Evolutionary conservation across 2,888 invertebrate species (phyloP), one percentile per base, ranked within the genome.

Genomic region (Phlogophora meticulosa): DNA sequence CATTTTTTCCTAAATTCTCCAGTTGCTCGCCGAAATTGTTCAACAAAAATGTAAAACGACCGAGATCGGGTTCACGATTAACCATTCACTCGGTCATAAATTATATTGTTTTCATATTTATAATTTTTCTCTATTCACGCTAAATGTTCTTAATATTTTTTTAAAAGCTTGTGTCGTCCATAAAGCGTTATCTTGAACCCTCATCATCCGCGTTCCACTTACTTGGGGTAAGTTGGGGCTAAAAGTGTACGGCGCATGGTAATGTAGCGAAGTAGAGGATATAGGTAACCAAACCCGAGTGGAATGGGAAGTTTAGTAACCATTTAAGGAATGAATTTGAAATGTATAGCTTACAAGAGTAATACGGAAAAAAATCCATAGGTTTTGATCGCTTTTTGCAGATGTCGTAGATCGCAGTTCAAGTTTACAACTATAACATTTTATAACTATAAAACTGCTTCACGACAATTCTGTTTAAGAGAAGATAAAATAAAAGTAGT

Each of bases 101-200:
- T 77, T 77, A 77, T 72, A 82, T 77, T 82, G 66, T 80, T 81
- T 75, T 78, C 61, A 68, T 82, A 81, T 82, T 75, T 78, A 78
- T 76, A 71, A 68, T 64, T 66, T 65, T 57, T 72, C 69, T 77
- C 67, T 78, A 77, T 72, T 80, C 76, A 72, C 62, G 68, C 64
- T 78, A 78, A 81, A 81, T 78, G 61, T 67, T 78, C 62, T 71
- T 83, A 65, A 78, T 80, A 78, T 80, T 78, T 81, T 78, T 78
- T 80, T 82, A 75, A 82, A 85, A 80, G 74, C 77, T 67, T 56
- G 68, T 74, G 72, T 74, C 68, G 55, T 60, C 73, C 65, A 72
- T 72, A 83, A 72, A 75, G 56, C 60, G 69, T 65, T 81, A 81
- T 81, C 81, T 74, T 55, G 58, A 70, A 80, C 81, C 81, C 83